phyloP scores from a whole-genome alignment of 2,888 invertebrate genomes.

The Caenorhabditis wallacei region DNA sequence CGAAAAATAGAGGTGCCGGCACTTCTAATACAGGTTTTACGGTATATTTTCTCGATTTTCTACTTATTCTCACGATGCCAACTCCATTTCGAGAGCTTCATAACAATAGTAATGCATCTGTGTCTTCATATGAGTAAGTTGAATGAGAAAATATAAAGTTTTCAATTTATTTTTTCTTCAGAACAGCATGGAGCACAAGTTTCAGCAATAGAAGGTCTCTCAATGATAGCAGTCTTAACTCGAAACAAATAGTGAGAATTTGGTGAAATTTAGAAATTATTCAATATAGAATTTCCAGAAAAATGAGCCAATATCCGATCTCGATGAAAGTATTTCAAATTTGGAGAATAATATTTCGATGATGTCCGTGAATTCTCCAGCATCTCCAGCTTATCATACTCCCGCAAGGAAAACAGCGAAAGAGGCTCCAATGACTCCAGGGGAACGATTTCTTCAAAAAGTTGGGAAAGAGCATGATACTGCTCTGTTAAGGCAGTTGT shows the following conservation, averaged over 20 bases:
- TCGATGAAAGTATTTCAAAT: constrained; percentile 43
- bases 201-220: constrained; percentile 30
- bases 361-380: constrained; percentile 56
- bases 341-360: constrained; percentile 64
- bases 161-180: constrained; percentile 1
- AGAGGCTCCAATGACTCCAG: constrained; percentile 44
- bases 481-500: constrained; percentile 43
- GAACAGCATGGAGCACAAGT: constrained; percentile 58
- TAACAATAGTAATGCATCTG: constrained; percentile 53
- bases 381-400: constrained; percentile 11
- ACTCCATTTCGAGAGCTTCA: constrained; percentile 40
- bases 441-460: constrained; percentile 14
- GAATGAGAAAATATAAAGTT: neutral
- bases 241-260: constrained; percentile 15
- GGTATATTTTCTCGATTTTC: constrained; percentile 8
- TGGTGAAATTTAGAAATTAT: neutral
- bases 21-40: no score
- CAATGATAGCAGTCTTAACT: neutral
- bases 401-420: constrained; percentile 9
- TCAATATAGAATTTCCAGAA: constrained; percentile 23
- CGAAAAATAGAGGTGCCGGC: no score
- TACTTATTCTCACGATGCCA: constrained; percentile 17
- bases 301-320: constrained; percentile 24
- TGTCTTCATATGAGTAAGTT: constrained; percentile 53
- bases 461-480: constrained; percentile 54